These are phyloP conservation scores for Tympanuchus pallidicinctus DNA, from an alignment of 2,113 vertebrate species.

Conservation along the genomic window DNA sequence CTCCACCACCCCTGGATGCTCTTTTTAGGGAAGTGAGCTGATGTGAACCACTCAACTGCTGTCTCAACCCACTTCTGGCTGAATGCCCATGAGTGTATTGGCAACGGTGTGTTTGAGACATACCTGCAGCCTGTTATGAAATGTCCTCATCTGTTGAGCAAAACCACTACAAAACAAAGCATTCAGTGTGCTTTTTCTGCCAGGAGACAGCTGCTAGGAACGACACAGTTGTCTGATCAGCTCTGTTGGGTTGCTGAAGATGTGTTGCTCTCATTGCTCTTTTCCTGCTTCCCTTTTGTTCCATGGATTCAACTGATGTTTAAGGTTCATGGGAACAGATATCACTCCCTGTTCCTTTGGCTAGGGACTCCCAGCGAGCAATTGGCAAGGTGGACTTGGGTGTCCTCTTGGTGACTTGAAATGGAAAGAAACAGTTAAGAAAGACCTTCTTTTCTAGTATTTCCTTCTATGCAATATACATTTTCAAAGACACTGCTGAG, in stretches of 20 bases:
- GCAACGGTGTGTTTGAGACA: accelerated
- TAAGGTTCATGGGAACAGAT: neutral
- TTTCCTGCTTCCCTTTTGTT: neutral
- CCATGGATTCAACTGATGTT: neutral
- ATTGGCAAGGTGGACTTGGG: neutral
- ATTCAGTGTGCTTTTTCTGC: neutral
- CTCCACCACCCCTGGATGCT: neutral
- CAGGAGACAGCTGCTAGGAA: neutral
- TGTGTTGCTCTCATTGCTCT: neutral
- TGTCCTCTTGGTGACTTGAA: neutral
- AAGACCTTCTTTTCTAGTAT: neutral
- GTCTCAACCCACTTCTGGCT: neutral
- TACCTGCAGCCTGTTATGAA: neutral
- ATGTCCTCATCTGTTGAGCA: neutral
- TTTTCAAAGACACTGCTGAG: neutral
- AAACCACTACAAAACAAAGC: neutral
- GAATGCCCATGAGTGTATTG: accelerated
- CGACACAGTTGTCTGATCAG: neutral
- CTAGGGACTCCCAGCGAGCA: neutral
- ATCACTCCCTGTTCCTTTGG: neutral
- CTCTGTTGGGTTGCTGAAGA: neutral
- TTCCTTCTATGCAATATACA: neutral
- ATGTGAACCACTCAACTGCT: neutral
- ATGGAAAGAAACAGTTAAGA: neutral
- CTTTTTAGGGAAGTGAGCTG: neutral